A percentile compares a stretch with the other conserved stretches of the same genome.
Evolutionary conservation across 2,113 vertebrate genomes (phyloP).

Genomic region (Verasper variegatus): DNA sequence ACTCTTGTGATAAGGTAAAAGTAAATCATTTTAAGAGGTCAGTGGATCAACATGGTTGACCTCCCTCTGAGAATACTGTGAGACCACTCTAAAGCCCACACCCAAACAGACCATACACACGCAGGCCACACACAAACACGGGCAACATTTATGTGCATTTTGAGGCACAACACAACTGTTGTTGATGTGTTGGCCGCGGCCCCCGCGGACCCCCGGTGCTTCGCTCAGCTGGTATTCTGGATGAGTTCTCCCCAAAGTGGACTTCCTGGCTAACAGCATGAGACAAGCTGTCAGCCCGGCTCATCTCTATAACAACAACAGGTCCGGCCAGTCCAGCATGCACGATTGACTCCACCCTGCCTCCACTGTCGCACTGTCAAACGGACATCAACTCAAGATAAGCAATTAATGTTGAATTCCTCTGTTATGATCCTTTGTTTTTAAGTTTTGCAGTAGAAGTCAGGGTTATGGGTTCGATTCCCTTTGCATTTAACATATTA

Average conservation of each 20-base stretch:
- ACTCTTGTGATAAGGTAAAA: background rate
- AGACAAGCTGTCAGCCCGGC: constrained; percentile 75
- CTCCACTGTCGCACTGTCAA: constrained; percentile 23
- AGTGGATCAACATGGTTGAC: constrained; percentile 24
- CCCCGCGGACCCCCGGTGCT: constrained; percentile 36
- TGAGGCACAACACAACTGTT: constrained; percentile 51
- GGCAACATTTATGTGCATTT: constrained; percentile 45
- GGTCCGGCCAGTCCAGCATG: constrained; percentile 53
- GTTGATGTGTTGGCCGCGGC: constrained; percentile 55
- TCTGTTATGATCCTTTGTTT: background rate
- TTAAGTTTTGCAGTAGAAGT: background rate
- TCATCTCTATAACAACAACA: constrained; percentile 71
- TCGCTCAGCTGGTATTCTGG: constrained; percentile 76
- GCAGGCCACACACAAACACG: constrained; percentile 53
- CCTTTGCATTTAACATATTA: background rate
- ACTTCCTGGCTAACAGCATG: constrained; percentile 65
- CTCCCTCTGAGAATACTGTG: constrained; percentile 35
- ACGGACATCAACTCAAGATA: constrained; percentile 1
- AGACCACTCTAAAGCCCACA: constrained; percentile 14
- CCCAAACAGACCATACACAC: constrained; percentile 32
- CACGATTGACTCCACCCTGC: constrained; percentile 51
- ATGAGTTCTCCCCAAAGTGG: constrained; percentile 66
- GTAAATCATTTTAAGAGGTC: background rate
- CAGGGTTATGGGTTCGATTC: constrained; percentile 5
- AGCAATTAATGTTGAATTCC: background rate